phyloP scores from a whole-genome alignment of 2,797 vertebrate genomes.

The Cheirogaleus major region DNA sequence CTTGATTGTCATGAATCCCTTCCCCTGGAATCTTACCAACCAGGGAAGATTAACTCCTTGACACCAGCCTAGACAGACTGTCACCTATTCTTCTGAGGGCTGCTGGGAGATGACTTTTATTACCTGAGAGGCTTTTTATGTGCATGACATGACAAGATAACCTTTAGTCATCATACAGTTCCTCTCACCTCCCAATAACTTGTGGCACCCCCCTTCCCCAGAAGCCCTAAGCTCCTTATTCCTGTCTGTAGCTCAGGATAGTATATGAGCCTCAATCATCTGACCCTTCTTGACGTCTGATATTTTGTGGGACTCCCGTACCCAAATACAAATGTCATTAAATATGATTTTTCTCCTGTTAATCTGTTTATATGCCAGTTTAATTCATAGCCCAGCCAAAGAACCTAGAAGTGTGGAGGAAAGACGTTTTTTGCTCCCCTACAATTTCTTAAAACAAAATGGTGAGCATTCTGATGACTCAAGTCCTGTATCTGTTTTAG shows the following conservation, averaged over 20 bases:
- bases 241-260: not conserved
- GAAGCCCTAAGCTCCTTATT: not conserved
- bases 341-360: not conserved
- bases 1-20: not conserved
- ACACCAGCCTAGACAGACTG: not conserved
- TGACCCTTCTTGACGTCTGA: not conserved
- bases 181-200: not conserved
- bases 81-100: not conserved
- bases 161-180: not conserved
- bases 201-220: not conserved
- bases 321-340: not conserved
- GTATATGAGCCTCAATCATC: not conserved
- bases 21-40: not conserved
- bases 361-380: not conserved
- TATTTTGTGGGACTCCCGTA: not conserved
- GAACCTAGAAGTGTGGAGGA: not conserved
- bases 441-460: conserved; percentile 44
- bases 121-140: not conserved
- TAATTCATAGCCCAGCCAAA: not conserved
- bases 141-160: not conserved
- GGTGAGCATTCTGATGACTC: not conserved
- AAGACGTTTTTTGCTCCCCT: not conserved
- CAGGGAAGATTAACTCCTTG: not conserved
- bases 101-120: not conserved
- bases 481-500: conserved; percentile 8